Evolutionary conservation across 2,797 vertebrate genomes (phyloP), one percentile per base, ranked within the genome.

Genomic region (Oreochromis grahami): DNA sequence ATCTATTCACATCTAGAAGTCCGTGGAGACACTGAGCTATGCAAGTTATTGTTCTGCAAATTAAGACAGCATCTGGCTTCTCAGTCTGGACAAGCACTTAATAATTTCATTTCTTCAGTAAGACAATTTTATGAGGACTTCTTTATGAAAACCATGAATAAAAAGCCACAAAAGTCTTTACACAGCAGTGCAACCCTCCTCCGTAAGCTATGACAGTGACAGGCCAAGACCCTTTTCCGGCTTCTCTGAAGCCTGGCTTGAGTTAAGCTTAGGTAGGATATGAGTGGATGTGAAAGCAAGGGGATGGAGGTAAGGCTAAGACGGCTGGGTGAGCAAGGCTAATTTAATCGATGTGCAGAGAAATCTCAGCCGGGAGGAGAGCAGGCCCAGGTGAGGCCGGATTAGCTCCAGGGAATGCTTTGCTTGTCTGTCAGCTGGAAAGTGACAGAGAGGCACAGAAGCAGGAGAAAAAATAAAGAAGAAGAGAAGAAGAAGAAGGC

Each of bases 341-440:
- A 85, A 91, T 91, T 86, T 85, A 77, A 86, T 51, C 65, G 51
- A 76, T 77, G 81, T 89, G 85, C 29, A 29, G 38, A 83, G 70
- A 89, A 88, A 86, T 83, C 86, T 76, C 72, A 90, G 88, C 72
- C 10, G 24, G 77, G 63, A 83, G 63, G 65, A 56, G 43, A 85
- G 80, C 56, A 11, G 21, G 50, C 63, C 38, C 86, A 84, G 90
- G 88, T 84, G 82, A 83, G 84, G 77, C 11, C 5, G 32, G 90
- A 88, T 88, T 90, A 89, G 72, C 70, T 55, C 4, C 21, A 79
- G 84, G 80, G 84, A 84, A 78, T 19, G 76, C 19, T 74, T 81
- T 85, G 45, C 83, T 87, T 50, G 85, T 82, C 80, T 83, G 78
- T 85, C 82, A 63, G 83, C 53, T 77, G 79, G 63, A 68, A 80